These are phyloP conservation scores for Chlorops oryzae DNA, from an alignment of 1,140 invertebrate genomes.

Conservation along the genomic window DNA sequence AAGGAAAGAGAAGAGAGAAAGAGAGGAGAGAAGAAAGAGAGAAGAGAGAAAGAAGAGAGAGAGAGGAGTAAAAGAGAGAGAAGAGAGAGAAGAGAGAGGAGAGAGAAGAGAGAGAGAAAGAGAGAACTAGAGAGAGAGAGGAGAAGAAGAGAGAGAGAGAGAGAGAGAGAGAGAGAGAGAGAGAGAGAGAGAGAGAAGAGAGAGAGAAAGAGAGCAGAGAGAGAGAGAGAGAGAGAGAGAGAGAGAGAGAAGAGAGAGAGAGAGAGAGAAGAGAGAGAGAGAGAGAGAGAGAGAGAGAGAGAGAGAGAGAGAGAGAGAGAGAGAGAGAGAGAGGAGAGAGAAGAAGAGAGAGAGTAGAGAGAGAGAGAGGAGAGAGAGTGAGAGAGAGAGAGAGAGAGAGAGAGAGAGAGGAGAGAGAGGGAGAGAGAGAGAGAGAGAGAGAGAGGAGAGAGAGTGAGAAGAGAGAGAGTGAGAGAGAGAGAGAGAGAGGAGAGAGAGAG, in stretches of 20 bases:
- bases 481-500: not conserved
- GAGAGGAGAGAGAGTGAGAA: not conserved
- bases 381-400: not conserved
- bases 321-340: not conserved
- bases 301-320: not conserved
- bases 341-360: not conserved
- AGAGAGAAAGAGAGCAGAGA: not conserved
- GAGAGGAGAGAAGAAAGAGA: not conserved
- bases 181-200: not conserved
- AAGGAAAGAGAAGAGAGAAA: not conserved
- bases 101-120: not conserved
- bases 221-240: not conserved
- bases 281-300: not conserved
- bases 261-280: not conserved
- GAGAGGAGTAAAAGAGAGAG: not conserved
- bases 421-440: not conserved
- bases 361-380: not conserved
- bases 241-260: not conserved
- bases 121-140: not conserved
- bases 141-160: not conserved
- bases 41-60: not conserved
- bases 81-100: not conserved
- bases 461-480: not conserved
- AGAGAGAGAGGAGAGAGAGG: not conserved
- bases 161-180: not conserved